A percentile compares a stretch with the other conserved stretches of the same genome.
These are phyloP conservation scores for Gnatocerus cornutus DNA, from an alignment of 2,888 invertebrate genomes.

Conservation along the genomic window DNA sequence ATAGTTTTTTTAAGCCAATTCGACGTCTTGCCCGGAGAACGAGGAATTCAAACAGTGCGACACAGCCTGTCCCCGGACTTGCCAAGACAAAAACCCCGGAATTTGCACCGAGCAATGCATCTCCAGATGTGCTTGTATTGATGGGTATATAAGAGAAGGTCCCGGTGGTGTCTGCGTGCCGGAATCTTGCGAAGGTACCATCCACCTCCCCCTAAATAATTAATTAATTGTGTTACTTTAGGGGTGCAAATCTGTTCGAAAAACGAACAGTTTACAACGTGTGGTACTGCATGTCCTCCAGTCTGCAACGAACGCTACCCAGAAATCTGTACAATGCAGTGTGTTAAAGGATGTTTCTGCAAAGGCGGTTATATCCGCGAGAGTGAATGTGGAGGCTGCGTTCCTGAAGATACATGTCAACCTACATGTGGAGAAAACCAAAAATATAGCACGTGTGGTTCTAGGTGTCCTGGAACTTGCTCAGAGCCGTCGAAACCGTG, in stretches of 20 bases:
- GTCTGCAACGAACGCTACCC: conserved; percentile 5
- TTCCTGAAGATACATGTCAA: conserved; percentile 12
- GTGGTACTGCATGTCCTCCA: conserved; percentile 19
- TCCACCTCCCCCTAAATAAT: too few species aligned
- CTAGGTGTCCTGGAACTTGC: conserved; percentile 17
- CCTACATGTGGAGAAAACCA: conserved; percentile 19
- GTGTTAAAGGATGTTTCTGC: conserved; percentile 13
- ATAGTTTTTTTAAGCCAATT: background rate
- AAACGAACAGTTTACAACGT: conserved; percentile 31
- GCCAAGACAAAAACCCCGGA: background rate
- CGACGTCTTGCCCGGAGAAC: background rate
- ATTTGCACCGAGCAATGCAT: background rate
- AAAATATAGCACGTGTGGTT: conserved; percentile 16
- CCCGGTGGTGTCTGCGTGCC: conserved; percentile 11
- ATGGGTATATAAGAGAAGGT: conserved; percentile 6
- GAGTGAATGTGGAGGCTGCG: conserved; percentile 11
- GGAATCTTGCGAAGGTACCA: background rate
- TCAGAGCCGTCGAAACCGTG: conserved; percentile 7
- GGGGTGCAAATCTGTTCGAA: background rate
- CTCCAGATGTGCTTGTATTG: background rate
- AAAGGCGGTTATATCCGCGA: conserved; percentile 12
- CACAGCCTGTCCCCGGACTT: background rate
- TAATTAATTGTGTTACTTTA: background rate
- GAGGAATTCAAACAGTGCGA: background rate
- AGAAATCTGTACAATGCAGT: conserved; percentile 3